phyloP scores from a whole-genome alignment of 2,888 invertebrate genomes.

The Unio delphinus region DNA sequence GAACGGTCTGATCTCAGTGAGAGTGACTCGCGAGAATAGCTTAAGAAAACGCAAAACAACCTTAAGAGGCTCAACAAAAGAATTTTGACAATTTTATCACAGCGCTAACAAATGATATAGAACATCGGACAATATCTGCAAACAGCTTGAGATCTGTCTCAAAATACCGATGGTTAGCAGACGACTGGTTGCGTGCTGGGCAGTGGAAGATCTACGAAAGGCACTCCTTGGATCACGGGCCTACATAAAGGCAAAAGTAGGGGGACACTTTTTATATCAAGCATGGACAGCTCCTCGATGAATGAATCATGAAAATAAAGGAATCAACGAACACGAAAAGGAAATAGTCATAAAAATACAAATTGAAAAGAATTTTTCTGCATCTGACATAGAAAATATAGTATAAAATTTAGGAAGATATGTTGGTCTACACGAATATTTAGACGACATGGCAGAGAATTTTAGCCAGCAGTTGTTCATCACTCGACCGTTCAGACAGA shows the following conservation, averaged over 20 bases:
- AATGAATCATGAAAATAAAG: constrained; percentile 36
- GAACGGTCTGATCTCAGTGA: constrained; percentile 40
- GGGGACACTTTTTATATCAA: constrained; percentile 27
- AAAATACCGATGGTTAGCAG: constrained; percentile 23
- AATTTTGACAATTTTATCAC: constrained; percentile 31
- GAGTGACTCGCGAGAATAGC: constrained; percentile 36
- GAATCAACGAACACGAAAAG: constrained; percentile 25
- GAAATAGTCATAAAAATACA: constrained; percentile 36
- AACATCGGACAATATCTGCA: constrained; percentile 24
- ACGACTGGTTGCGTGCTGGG: constrained; percentile 27
- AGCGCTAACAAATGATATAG: constrained; percentile 24
- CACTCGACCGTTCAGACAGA: too few relatives aligned
- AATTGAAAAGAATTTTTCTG: constrained; percentile 35
- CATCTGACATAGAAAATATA: constrained; percentile 42
- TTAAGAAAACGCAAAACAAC: constrained; percentile 12
- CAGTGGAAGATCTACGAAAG: constrained; percentile 33
- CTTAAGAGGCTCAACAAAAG: constrained; percentile 15
- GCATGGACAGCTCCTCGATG: constrained; percentile 30
- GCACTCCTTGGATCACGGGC: constrained; percentile 24
- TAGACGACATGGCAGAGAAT: neutral
- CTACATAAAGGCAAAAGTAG: constrained; percentile 27
- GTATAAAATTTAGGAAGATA: constrained; percentile 4
- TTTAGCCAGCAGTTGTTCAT: neutral
- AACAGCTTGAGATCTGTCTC: constrained; percentile 24
- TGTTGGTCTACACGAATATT: too few relatives aligned